phyloP scores from a whole-genome alignment of 2,888 invertebrate species.

The Tinea trinotella region DNA sequence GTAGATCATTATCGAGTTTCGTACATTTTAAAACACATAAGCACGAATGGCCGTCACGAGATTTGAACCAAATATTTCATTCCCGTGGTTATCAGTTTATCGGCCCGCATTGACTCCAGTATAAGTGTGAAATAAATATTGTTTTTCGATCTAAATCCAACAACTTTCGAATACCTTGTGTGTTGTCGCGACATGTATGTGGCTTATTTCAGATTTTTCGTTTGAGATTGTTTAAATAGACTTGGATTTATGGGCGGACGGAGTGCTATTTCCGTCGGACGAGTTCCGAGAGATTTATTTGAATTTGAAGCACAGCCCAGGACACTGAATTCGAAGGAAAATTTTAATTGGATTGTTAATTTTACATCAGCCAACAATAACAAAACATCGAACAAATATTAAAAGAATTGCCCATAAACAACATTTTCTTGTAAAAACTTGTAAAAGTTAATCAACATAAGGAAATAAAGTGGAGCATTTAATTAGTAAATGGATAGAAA shows the following conservation, averaged over 20 bases:
- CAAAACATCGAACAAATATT: neutral
- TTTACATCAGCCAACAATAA: slow-evolving; percentile 24
- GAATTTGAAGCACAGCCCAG: slow-evolving; percentile 63
- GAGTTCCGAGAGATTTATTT: slow-evolving; percentile 64
- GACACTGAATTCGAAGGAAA: slow-evolving; percentile 53
- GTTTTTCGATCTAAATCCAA: slow-evolving; percentile 9
- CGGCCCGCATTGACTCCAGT: neutral
- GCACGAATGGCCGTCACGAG: neutral
- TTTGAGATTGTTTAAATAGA: slow-evolving; percentile 67
- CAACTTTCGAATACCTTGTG: slow-evolving; percentile 15
- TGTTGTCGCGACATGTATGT: slow-evolving; percentile 39
- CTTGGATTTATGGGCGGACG: slow-evolving; percentile 62
- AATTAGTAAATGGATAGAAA: slow-evolving; percentile 28
- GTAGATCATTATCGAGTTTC: neutral
- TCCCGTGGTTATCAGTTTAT: neutral
- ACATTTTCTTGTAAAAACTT: neutral
- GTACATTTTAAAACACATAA: neutral
- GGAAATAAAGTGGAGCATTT: slow-evolving; percentile 16
- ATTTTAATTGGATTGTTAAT: slow-evolving; percentile 69
- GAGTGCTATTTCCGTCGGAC: slow-evolving; percentile 68
- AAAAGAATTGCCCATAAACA: neutral
- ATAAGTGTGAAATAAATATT: neutral
- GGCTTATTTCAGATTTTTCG: slow-evolving; percentile 65
- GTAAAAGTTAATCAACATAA: neutral
- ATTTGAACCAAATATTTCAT: slow-evolving; percentile 1